Evolutionary conservation across 1,140 invertebrate genomes (phyloP), one percentile per base, ranked within the genome.

Genomic region (Physella acuta): DNA sequence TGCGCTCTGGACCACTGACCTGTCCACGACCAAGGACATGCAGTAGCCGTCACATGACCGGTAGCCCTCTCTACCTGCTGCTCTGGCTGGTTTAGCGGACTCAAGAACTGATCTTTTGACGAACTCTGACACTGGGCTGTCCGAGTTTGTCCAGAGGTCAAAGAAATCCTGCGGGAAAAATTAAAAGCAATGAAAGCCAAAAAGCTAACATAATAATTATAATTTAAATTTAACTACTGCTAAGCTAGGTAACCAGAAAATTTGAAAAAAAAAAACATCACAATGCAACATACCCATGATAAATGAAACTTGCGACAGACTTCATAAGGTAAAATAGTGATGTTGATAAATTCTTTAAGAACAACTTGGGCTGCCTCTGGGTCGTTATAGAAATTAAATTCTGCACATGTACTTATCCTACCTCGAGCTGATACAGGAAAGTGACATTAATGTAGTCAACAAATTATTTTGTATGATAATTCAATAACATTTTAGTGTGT

Each of bases 341-440:
- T 71, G 39, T 62, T 68, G n/a, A 62, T 56, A 71, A 95, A 83
- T 86, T 94, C 93, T 79, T 94, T 93, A 5, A 97, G 89, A n/a
- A 91, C 92, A 17, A 95, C 91, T 37, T 90, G 85, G 0, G 90
- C 92, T 31, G 91, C 91, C 84, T 93, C 92, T 0, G 92, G 91
- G 85, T 94, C 92, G n/a, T 81, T 80, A 68, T 88, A 87, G 79
- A 94, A 94, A 84, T 94, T 94, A 78, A 92, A 93, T 82, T 94
- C 92, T 8, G 90, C 91, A 58, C 88, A 85, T 0, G 87, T 77
- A 24, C 89, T 89, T 20, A 88, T 84, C 79, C 92, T 91, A 4
- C 92, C 91, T 69, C 88, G 84, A 26, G 86, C 90, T 89, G 76
- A 78, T 61, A 24, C 33, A 55, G 74, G 11, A 60, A 62, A 34